Evolutionary conservation across 2,113 vertebrate species (phyloP), one percentile per base, ranked within the genome.

Genomic region (Hypomesus transpacificus): DNA sequence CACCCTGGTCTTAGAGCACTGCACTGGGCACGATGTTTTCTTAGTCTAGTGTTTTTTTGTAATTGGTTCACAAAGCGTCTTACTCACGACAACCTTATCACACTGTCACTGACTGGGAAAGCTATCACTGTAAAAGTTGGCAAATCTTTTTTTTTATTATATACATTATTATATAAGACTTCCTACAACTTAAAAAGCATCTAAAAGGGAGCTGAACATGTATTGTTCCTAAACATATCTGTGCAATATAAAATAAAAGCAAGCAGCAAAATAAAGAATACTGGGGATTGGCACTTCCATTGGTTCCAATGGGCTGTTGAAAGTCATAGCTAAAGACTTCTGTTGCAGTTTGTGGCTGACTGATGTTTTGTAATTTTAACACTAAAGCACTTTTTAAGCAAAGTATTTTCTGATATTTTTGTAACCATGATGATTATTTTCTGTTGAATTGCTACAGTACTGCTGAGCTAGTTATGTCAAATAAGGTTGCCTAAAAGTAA

Each of bases 371-470:
- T 86, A 79, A 87, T 85, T 86, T 90, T 87, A 89, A 87, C 86
- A 92, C 88, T 87, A 73, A 81, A 85, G 90, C 90, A 92, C 90
- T 90, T 92, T 91, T 88, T 89, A 90, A 79, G 81, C 83, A 87
- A 86, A 89, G 76, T 80, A 82, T 90, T 89, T 90, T 80, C 39
- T 81, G 76, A 89, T 89, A 90, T 91, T 89, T 91, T 90, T 90
- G 84, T 89, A 88, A 87, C 54, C 73, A 68, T 63, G 52, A 74
- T 70, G 77, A 61, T 80, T 83, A 78, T 34, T 52, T 67, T 84
- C 9, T 11, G 39, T 46, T 70, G 16, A 21, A 50, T 65, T 69
- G 34, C 59, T 62, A 58, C 70, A 64, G 61, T 75, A 77, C 76
- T 82, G 80, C 76, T 80, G 50, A 56, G 75, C 68, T 71, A 77